These are phyloP conservation scores for Drosophila macrospina DNA, from an alignment of 2,888 invertebrate genomes.

Conservation along the genomic window DNA sequence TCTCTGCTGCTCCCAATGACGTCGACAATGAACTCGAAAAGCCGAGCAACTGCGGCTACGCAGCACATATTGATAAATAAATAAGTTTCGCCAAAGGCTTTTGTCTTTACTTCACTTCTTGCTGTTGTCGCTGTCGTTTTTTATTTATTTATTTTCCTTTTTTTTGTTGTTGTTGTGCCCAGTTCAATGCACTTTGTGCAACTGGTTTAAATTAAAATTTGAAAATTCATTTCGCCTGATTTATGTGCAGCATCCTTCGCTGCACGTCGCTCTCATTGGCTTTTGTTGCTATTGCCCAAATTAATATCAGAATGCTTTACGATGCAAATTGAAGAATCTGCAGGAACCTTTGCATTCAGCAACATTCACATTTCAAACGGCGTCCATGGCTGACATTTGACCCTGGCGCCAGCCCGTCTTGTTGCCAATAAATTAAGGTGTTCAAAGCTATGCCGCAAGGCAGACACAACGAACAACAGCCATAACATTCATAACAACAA, in stretches of 20 bases:
- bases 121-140: conserved; percentile 13
- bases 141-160: too few species aligned
- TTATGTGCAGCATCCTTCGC: conserved; percentile 56
- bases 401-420: conserved; percentile 77
- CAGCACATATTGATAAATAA: conserved; percentile 81
- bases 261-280: conserved; percentile 34
- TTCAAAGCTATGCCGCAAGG: conserved; percentile 68
- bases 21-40: conserved; percentile 71
- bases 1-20: conserved; percentile 65
- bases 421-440: conserved; percentile 75
- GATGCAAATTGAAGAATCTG: conserved; percentile 45
- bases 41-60: conserved; percentile 45
- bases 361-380: conserved; percentile 44
- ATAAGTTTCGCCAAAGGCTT: conserved; percentile 77
- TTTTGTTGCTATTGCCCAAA: conserved; percentile 47
- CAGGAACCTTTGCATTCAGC: conserved; percentile 12
- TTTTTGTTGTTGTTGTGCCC: conserved; percentile 17
- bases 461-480: conserved; percentile 15
- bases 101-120: conserved; percentile 64
- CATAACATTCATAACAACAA: not conserved
- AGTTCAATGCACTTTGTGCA: conserved; percentile 76
- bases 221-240: conserved; percentile 67
- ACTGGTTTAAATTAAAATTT: conserved; percentile 80
- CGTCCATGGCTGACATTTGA: conserved; percentile 69
- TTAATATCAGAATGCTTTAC: conserved; percentile 59